Base-by-base conservation (phyloP, 2,888 invertebrate genomes). In the Zaprionus lineosus region DNA sequence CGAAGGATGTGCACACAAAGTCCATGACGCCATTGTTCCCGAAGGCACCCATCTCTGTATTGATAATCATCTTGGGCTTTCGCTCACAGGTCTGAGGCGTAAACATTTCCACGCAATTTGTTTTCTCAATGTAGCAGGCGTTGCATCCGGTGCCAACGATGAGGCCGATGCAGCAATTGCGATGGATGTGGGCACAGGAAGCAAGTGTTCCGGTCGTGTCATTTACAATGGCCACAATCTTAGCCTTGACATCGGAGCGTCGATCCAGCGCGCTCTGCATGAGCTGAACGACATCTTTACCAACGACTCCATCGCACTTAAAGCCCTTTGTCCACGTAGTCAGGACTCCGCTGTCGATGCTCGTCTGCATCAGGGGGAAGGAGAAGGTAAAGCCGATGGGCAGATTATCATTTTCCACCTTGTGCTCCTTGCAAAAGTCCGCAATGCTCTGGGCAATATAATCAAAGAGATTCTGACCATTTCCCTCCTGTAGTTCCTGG, bases 11-110 rank as follows among this genome's bases (percentile, higher is more conserved):
- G 39, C 95, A 91, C 4, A 97, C 91, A 86, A 96, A 96, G 87
- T 97, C 96, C 50, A 99, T 90, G 2, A 92, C 92, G 2, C 96
- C 97, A 74, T 95, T 94, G 86, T 98, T 97, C 0, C 98, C 98
- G 87, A 98, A 98, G 2, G 98, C 98, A 2, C 98, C 98, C 97
- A 97, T 97, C 89, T 98, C 98, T 0, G 95, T 95, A 90, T 98
- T 98, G 75, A 98, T 94, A 51, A 98, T 92, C 75, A 98, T 94
- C 2, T 60, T 55, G 2, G 68, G 73, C 9, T 78, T 75, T 0
- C n/a, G n/a, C n/a, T 14, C 14, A 16, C 55, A 65, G 0, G 31
- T 57, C 39, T 66, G 53, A 14, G 56, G 56, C 68, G 95, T 94
- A 90, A 95, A 95, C 61, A 94, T 86, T 83, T 95, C 94, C 8